Evolutionary conservation across 2,888 invertebrate species (phyloP).

Genomic region (Phania funesta): DNA sequence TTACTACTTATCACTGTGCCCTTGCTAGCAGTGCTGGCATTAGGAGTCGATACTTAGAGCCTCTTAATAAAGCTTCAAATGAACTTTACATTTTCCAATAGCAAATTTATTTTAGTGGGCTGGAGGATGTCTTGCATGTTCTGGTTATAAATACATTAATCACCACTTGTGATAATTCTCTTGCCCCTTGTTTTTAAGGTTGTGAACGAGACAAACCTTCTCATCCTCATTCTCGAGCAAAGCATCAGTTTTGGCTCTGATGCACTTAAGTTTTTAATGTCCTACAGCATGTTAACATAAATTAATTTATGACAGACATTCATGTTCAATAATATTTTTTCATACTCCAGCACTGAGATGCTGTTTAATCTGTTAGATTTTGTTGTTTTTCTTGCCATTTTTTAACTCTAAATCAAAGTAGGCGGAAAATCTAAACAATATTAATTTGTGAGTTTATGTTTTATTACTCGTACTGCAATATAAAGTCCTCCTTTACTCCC

Average conservation of each 20-base stretch:
- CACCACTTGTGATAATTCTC: constrained; percentile 56
- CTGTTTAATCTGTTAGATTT: constrained; percentile 1
- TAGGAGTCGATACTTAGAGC: too few relatives aligned
- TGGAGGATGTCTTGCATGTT: constrained; percentile 47
- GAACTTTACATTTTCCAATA: constrained; percentile 27
- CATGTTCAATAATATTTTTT: constrained; percentile 49
- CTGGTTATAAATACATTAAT: constrained; percentile 62
- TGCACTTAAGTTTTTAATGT: constrained; percentile 53
- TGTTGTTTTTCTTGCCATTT: not conserved
- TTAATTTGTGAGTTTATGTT: constrained; percentile 68
- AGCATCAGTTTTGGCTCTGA: not conserved
- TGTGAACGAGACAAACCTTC: constrained; percentile 39
- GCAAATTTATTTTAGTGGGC: constrained; percentile 35
- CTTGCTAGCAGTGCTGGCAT: too few relatives aligned
- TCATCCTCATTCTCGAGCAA: not conserved
- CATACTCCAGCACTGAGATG: constrained; percentile 4
- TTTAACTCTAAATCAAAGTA: constrained; percentile 64
- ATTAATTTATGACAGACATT: constrained; percentile 68
- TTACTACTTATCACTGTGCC: too few relatives aligned
- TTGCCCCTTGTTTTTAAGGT: constrained; percentile 16
- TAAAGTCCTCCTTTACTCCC: constrained; percentile 27
- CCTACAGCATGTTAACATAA: constrained; percentile 68
- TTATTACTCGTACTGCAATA: constrained; percentile 51
- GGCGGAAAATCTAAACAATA: constrained; percentile 68
- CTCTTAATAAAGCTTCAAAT: not conserved